Percentiles rank a stretch among this genome's conserved stretches.
Evolutionary conservation across 1,140 invertebrate genomes (phyloP).

Genomic region (Proctacanthus coquilletti): DNA sequence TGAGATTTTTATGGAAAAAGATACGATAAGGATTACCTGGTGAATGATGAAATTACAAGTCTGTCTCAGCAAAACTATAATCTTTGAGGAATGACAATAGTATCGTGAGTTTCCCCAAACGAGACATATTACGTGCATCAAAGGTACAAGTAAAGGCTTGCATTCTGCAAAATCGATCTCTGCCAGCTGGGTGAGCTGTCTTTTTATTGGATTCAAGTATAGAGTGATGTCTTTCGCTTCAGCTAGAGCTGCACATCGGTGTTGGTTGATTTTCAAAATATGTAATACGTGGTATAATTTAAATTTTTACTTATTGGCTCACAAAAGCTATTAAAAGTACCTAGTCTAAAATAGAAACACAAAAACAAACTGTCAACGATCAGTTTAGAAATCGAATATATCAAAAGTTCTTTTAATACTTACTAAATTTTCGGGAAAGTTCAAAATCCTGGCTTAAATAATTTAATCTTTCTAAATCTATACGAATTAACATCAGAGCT

Average conservation of each 20-base stretch:
- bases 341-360: too few species aligned
- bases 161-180: conserved; percentile 72
- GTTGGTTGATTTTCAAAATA: conserved; percentile 3
- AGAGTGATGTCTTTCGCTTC: conserved; percentile 83
- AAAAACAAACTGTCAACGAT: too few species aligned
- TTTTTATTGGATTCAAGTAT: conserved; percentile 68
- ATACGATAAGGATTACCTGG: conserved; percentile 37
- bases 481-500: too few species aligned
- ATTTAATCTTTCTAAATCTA: too few species aligned
- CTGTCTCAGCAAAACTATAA: conserved; percentile 78
- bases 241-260: conserved; percentile 46
- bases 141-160: conserved; percentile 51
- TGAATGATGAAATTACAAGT: conserved; percentile 83
- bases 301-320: too few species aligned
- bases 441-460: too few species aligned
- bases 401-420: too few species aligned
- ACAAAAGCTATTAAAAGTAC: too few species aligned
- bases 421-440: too few species aligned
- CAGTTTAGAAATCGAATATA: too few species aligned
- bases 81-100: conserved; percentile 75
- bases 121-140: conserved; percentile 74
- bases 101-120: conserved; percentile 80
- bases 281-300: not conserved
- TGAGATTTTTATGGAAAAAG: conserved; percentile 4
- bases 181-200: conserved; percentile 66